These are phyloP conservation scores for Dolichotis patagonum DNA, from an alignment of 2,113 vertebrate species.

Conservation along the genomic window DNA sequence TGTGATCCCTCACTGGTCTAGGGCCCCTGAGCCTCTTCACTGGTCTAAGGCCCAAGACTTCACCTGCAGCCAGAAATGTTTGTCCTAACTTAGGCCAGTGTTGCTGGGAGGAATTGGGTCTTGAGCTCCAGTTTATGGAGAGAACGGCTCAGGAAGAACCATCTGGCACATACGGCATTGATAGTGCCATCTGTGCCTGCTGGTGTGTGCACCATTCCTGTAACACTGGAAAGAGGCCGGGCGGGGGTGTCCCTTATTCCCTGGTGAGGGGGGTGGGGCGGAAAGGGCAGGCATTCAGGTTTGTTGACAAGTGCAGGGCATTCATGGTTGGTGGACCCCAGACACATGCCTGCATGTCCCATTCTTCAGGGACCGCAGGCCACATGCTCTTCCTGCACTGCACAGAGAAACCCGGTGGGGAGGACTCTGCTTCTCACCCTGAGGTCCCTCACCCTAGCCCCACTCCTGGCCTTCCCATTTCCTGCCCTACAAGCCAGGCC, in stretches of 20 bases:
- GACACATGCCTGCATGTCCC: not conserved
- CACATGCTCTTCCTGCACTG: not conserved
- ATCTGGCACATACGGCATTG: not conserved
- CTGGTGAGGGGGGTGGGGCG: not conserved
- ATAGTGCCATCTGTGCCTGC: not conserved
- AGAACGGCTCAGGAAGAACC: not conserved
- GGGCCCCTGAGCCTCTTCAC: not conserved
- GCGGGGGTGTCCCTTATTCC: not conserved
- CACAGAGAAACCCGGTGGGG: not conserved
- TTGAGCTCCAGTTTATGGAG: not conserved
- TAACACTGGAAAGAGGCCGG: not conserved
- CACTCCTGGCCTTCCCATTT: not conserved
- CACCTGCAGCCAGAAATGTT: not conserved
- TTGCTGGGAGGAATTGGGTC: not conserved
- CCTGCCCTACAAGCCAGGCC: accelerated
- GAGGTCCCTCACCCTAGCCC: not conserved
- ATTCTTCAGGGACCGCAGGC: not conserved
- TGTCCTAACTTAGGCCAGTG: not conserved
- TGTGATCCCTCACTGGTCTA: too few species aligned
- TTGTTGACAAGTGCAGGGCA: not conserved
- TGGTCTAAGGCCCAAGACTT: not conserved
- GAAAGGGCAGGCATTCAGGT: not conserved
- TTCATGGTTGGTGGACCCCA: not conserved
- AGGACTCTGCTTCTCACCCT: not conserved
- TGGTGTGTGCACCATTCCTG: not conserved